phyloP scores from a whole-genome alignment of 2,797 vertebrate species.

The Acanthiza pusilla region DNA sequence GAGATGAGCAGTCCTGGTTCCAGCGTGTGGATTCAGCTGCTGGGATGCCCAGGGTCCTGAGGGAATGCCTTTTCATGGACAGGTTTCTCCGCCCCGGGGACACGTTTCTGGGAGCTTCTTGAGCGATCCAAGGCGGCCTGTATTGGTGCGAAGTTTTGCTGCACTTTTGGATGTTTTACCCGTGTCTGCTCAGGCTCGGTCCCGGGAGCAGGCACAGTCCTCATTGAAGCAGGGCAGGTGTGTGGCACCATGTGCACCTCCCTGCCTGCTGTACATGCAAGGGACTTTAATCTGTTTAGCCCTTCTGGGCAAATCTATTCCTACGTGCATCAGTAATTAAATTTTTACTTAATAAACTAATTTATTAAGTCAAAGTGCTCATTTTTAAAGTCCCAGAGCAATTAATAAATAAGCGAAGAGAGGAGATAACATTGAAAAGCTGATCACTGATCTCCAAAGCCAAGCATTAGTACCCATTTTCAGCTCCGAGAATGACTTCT shows the following conservation, averaged over 20 bases:
- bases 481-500: neutral
- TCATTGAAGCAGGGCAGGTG: neutral
- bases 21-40: neutral
- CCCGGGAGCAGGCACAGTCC: rapidly evolving
- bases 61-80: rapidly evolving
- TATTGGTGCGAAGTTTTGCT: neutral
- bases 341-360: neutral
- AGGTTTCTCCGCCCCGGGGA: too few relatives aligned
- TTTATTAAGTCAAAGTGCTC: neutral
- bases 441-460: neutral
- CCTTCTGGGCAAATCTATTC: neutral
- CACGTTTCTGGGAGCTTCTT: neutral
- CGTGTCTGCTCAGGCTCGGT: neutral
- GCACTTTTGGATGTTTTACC: neutral
- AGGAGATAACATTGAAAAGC: neutral
- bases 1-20: too few relatives aligned
- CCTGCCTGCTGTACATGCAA: rapidly evolving
- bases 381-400: neutral
- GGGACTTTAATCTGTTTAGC: neutral
- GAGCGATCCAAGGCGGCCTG: neutral
- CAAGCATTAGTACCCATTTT: neutral
- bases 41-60: neutral
- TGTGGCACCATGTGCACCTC: rapidly evolving
- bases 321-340: neutral
- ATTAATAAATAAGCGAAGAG: neutral